Evolutionary conservation across 2,113 vertebrate species (phyloP).

Genomic region (Oryctolagus cuniculus): DNA sequence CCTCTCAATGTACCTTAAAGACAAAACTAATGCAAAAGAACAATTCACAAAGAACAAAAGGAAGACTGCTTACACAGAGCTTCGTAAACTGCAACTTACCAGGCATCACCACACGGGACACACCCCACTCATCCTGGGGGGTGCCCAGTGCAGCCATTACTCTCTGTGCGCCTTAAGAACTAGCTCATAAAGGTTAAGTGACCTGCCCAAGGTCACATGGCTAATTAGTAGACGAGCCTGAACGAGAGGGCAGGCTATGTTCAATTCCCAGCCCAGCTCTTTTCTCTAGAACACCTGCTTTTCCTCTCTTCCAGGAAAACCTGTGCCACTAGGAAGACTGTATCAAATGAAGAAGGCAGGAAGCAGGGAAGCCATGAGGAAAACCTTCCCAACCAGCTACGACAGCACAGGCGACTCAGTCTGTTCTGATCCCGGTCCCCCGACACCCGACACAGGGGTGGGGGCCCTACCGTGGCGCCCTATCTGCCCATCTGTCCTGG

Average conservation of each 20-base stretch:
- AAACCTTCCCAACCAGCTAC: background rate
- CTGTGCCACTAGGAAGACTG: background rate
- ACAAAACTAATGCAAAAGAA: background rate
- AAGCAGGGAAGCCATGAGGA: background rate
- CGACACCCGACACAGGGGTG: too few relatives aligned
- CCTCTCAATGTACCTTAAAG: background rate
- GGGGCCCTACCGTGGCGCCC: background rate
- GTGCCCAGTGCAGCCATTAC: background rate
- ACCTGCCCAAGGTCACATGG: background rate
- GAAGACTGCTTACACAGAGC: background rate
- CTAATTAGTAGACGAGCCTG: background rate
- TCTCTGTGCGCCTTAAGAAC: background rate
- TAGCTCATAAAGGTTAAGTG: background rate
- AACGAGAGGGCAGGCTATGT: too few relatives aligned
- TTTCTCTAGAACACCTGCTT: background rate
- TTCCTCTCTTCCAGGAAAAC: background rate
- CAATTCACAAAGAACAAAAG: background rate
- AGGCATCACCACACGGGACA: rapidly evolving
- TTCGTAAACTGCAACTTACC: background rate
- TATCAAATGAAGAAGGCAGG: background rate
- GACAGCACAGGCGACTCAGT: background rate
- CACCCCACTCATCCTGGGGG: background rate
- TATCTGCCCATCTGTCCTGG: background rate
- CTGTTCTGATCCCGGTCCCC: too few relatives aligned
- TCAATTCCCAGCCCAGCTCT: background rate